Evolutionary conservation across 2,797 vertebrate species (phyloP).

Genomic region (Pipistrellus pygmaeus): DNA sequence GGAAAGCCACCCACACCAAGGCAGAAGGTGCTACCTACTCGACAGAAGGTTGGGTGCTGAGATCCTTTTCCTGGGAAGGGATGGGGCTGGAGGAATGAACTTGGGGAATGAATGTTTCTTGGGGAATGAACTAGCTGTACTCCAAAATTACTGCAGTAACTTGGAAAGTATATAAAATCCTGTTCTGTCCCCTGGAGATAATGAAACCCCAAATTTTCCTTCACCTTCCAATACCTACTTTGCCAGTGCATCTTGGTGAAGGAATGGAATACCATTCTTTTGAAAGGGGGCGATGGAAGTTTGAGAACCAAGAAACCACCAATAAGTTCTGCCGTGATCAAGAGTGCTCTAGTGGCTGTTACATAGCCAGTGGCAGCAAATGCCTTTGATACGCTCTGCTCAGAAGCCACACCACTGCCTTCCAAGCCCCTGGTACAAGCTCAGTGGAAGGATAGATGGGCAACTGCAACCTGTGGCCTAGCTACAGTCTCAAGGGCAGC

Average conservation of each 20-base stretch:
- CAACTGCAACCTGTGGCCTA: not conserved
- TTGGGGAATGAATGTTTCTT: not conserved
- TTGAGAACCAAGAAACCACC: not conserved
- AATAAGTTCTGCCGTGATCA: not conserved
- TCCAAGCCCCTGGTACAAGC: not conserved
- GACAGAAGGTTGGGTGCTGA: slow-evolving; percentile 23
- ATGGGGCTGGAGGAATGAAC: not conserved
- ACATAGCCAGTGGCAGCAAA: not conserved
- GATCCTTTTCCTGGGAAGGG: slow-evolving; percentile 57
- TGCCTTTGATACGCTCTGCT: slow-evolving; percentile 15
- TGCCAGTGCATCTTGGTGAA: not conserved
- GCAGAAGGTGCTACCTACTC: slow-evolving; percentile 5
- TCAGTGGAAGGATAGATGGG: accelerated
- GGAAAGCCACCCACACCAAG: slow-evolving; percentile 70
- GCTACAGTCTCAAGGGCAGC: not conserved
- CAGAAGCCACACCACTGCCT: not conserved
- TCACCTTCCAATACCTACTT: not conserved
- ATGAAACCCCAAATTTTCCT: not conserved
- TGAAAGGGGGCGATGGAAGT: not conserved
- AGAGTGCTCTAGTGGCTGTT: not conserved
- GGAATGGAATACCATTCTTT: not conserved
- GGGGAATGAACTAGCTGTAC: not conserved
- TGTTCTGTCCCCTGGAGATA: not conserved
- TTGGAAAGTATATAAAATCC: slow-evolving; percentile 11
- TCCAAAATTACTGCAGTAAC: not conserved